Conservation (phyloP, 2,113 vertebrate genomes). For the Acanthisitta chloris region DNA sequence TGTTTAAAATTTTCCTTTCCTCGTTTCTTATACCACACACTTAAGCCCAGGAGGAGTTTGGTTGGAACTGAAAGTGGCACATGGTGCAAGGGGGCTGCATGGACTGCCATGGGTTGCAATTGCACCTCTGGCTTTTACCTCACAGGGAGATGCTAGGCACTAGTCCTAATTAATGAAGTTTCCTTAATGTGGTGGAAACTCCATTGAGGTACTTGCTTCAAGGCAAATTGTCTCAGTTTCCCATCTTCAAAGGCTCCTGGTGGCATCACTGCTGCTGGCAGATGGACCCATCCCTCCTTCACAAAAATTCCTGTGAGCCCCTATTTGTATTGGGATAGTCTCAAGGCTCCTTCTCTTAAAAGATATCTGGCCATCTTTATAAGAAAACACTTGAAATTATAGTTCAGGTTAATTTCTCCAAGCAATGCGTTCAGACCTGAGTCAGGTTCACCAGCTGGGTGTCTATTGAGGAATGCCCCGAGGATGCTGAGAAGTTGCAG, state of each 20-base stretch:
- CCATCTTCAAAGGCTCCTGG: neutral
- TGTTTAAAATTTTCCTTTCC: neutral
- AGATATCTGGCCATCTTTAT: neutral
- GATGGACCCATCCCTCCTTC: neutral
- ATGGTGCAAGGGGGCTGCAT: neutral
- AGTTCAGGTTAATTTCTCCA: neutral
- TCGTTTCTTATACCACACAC: neutral
- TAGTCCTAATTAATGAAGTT: neutral
- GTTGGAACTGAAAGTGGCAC: neutral
- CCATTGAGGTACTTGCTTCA: neutral
- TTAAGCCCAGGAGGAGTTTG: neutral
- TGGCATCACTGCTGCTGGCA: neutral
- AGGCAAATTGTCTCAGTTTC: neutral
- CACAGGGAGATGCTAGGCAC: fast-evolving
- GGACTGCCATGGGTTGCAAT: neutral
- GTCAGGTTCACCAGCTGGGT: neutral
- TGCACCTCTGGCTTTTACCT: neutral
- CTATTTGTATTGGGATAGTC: neutral
- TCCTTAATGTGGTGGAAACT: neutral
- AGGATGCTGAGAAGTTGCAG: neutral
- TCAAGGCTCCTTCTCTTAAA: neutral
- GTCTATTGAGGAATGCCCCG: neutral
- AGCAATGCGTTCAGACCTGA: neutral
- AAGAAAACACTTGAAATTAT: neutral
- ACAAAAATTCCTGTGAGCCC: neutral